These are phyloP conservation scores for Unio delphinus DNA, from an alignment of 2,888 invertebrate species.

Conservation along the genomic window DNA sequence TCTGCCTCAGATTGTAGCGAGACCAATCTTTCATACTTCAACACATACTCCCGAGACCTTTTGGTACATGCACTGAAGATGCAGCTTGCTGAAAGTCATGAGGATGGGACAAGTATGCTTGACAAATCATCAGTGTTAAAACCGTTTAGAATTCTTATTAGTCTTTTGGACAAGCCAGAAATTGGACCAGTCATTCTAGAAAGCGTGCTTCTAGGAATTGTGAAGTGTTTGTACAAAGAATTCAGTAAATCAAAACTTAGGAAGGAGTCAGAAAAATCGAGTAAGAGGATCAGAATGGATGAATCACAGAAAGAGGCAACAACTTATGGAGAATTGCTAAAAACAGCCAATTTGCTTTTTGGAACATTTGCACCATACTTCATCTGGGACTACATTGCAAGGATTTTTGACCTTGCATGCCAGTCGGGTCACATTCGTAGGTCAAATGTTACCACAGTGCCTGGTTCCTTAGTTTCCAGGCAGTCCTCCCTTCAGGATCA, in stretches of 20 bases:
- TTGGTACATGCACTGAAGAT: constrained; percentile 67
- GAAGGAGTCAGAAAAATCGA: constrained; percentile 1
- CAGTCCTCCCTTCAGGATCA: constrained; percentile 72
- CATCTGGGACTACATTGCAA: constrained; percentile 84
- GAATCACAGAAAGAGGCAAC: constrained; percentile 16
- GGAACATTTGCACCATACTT: constrained; percentile 88
- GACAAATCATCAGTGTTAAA: constrained; percentile 37
- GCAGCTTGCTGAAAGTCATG: constrained; percentile 41
- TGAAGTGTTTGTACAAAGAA: constrained; percentile 73
- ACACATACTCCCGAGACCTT: constrained; percentile 80
- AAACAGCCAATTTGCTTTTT: constrained; percentile 88
- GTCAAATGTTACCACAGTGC: constrained; percentile 3
- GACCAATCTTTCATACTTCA: constrained; percentile 75
- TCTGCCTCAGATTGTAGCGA: constrained; percentile 43
- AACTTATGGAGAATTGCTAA: constrained; percentile 78
- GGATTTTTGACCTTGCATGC: constrained; percentile 68
- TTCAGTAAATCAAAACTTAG: constrained; percentile 25
- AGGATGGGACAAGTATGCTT: constrained; percentile 13
- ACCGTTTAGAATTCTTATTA: constrained; percentile 82
- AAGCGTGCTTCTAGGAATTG: constrained; percentile 76
- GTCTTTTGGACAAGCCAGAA: constrained; percentile 88
- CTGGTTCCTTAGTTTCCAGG: constrained; percentile 20
- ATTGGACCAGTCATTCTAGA: constrained; percentile 77
- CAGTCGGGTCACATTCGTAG: constrained; percentile 15
- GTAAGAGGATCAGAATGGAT: constrained; percentile 8